Base-by-base conservation (phyloP, 2,797 vertebrate genomes). In the Galagoides demidoff region DNA sequence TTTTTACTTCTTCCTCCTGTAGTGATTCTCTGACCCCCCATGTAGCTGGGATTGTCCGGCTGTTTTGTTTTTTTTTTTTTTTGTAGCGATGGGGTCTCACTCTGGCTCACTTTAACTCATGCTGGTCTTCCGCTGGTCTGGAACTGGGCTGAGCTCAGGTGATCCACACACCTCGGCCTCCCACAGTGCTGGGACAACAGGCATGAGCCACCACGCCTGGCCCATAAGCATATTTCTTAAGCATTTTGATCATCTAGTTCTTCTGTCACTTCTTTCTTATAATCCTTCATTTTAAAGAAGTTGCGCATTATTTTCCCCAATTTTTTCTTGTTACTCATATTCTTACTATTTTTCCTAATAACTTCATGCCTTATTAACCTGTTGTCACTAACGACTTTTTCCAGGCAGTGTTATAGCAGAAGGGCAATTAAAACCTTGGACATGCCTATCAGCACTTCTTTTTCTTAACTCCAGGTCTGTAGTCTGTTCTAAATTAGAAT, bases 341-440 rank as follows among this genome's bases (percentile, higher is more conserved):
- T 94, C 37, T 78, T 92, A 25, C 7, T 59, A 4, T 86, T 95
- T 91, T 89, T n/a, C 27, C 39, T 88, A 83, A 29, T 73, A 94
- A 17, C 7, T 61, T 76, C 95, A 92, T 97, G 98, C 97, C 98
- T 98, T 98, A 98, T 96, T 45, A 85, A 95, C 92, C 85, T 92
- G 37, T 39, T 34, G 31, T 83, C 25, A 8, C 84, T 52, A 23
- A 27, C 63, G 57, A 34, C 70, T 39, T 87, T 63, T 92, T 77
- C 92, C 81, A 85, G 78, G 81, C 85, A 85, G 49, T 85, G 82
- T 78, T 59, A 55, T 13, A 70, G 71, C 71, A 82, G 39, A 77
- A 85, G 52, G 85, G 0, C 43, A 57, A 11, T 64, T 90, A 29
- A 52, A 91, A 83, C 59, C 55, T 88, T 96, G 85, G 95, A 1